phyloP scores from a whole-genome alignment of 1,140 invertebrate genomes.

The Agraylea sexmaculata region DNA sequence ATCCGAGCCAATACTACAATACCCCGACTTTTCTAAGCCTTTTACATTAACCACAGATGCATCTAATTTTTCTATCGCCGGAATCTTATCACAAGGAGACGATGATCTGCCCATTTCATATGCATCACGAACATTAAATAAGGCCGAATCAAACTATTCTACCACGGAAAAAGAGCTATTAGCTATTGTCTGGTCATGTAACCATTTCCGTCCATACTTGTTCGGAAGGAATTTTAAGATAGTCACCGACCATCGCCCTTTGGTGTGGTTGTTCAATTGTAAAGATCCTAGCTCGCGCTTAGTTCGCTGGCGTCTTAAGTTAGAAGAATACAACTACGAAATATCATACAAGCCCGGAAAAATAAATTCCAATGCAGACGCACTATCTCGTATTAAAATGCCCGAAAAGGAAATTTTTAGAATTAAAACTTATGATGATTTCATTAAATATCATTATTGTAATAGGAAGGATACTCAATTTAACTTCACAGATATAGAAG shows the following conservation, averaged over 20 bases:
- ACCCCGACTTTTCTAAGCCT: slow-evolving; percentile 18
- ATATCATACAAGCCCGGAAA: slow-evolving; percentile 23
- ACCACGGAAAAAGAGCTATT: slow-evolving; percentile 21
- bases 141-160: slow-evolving; percentile 20
- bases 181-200: slow-evolving; percentile 30
- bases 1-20: slow-evolving; percentile 28
- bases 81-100: slow-evolving; percentile 16
- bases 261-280: slow-evolving; percentile 35
- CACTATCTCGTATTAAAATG: slow-evolving; percentile 24
- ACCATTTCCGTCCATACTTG: slow-evolving; percentile 38
- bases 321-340: slow-evolving; percentile 27
- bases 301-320: slow-evolving; percentile 23
- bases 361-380: slow-evolving; percentile 23
- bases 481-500: too few species aligned
- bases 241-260: slow-evolving; percentile 38
- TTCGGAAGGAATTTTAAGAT: slow-evolving; percentile 35
- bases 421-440: too few species aligned
- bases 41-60: slow-evolving; percentile 21
- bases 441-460: too few species aligned
- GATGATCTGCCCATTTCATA: slow-evolving; percentile 24
- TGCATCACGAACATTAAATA: slow-evolving; percentile 23
- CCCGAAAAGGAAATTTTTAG: too few species aligned
- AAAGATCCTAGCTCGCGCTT: slow-evolving; percentile 29
- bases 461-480: too few species aligned
- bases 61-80: slow-evolving; percentile 17